A percentile compares a stretch with the other conserved stretches of the same genome.
phyloP scores from a whole-genome alignment of 2,888 invertebrate species.

The Aquatica leii region DNA sequence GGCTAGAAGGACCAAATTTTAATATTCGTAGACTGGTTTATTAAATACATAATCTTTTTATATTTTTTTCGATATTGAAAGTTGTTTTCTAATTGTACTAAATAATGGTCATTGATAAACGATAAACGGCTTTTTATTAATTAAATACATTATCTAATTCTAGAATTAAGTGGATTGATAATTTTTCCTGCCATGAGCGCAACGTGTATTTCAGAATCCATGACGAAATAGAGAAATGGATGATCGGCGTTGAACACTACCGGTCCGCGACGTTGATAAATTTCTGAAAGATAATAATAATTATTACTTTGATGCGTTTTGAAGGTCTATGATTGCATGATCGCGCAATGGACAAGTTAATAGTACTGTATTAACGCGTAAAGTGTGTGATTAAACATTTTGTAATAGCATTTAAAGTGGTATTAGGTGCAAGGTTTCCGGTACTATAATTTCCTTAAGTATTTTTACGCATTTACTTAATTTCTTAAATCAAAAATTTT shows the following conservation, averaged over 20 bases:
- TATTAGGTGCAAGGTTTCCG: slow-evolving; percentile 24
- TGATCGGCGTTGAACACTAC: slow-evolving; percentile 80
- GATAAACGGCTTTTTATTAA: no score
- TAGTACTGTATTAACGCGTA: slow-evolving; percentile 20
- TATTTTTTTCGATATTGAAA: no score
- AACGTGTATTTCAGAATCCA: slow-evolving; percentile 82
- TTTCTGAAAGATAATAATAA: slow-evolving; percentile 53
- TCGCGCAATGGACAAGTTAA: slow-evolving; percentile 7
- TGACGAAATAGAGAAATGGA: slow-evolving; percentile 86
- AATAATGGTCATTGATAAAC: no score
- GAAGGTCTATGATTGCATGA: no score
- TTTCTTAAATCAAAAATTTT: no score
- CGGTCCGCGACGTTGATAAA: slow-evolving; percentile 61
- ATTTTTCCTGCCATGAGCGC: slow-evolving; percentile 84
- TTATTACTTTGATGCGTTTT: slow-evolving; percentile 17
- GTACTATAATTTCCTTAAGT: slow-evolving; percentile 13
- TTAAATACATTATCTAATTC: slow-evolving; percentile 70
- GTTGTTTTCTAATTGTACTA: no score
- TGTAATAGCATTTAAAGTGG: slow-evolving; percentile 35
- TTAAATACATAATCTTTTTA: no score
- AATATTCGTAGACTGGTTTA: no score
- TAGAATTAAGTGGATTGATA: slow-evolving; percentile 82
- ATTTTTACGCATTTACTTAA: no score
- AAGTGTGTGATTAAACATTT: slow-evolving; percentile 44
- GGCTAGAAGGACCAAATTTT: no score